A percentile compares a stretch with the other conserved stretches of the same genome.
phyloP scores from a whole-genome alignment of 2,113 vertebrate genomes.

The Capreolus pygargus region DNA sequence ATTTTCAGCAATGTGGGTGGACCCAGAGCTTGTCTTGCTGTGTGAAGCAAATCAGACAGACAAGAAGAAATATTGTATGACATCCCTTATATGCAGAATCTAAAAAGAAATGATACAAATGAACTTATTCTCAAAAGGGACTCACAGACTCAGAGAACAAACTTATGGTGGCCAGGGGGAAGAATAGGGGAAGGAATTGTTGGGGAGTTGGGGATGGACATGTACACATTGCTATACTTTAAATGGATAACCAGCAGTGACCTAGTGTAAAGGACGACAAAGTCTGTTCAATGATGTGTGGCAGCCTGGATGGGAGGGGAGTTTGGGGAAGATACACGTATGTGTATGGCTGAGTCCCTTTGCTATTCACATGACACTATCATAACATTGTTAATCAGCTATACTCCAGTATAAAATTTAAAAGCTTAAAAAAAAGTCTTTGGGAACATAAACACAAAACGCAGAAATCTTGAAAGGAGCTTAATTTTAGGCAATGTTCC shows the following conservation, averaged over 20 bases:
- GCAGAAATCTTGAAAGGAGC: neutral
- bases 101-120: neutral
- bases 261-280: neutral
- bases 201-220: neutral
- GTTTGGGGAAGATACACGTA: neutral
- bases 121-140: neutral
- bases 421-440: neutral
- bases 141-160: neutral
- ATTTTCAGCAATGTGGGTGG: neutral
- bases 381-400: neutral
- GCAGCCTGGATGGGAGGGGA: neutral
- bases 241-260: neutral
- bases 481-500: neutral
- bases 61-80: neutral
- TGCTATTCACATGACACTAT: neutral
- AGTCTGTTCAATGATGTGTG: neutral
- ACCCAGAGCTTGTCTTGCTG: neutral
- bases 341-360: neutral
- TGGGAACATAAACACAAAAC: neutral
- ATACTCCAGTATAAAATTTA: neutral
- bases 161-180: neutral
- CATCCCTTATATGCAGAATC: neutral
- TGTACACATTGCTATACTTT: neutral
- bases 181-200: neutral
- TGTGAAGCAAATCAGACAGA: neutral